phyloP scores from a whole-genome alignment of 2,797 vertebrate species.

The Gobionotothen gibberifrons region DNA sequence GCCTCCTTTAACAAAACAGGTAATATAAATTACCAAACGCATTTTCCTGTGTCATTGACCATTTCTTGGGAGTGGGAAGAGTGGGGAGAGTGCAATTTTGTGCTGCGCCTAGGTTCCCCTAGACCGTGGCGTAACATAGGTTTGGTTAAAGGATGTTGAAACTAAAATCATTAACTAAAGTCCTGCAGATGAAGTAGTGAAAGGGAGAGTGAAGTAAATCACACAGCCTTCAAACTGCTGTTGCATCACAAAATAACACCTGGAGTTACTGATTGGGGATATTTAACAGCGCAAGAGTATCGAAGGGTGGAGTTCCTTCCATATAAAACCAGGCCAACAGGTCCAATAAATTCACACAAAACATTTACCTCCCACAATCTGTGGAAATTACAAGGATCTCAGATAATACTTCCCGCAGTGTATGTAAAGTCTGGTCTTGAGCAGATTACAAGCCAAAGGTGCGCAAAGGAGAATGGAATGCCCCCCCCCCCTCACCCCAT shows the following conservation, averaged over 20 bases:
- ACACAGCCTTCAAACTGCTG: slow-evolving; percentile 17
- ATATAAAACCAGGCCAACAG: slow-evolving; percentile 33
- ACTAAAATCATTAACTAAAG: slow-evolving; percentile 20
- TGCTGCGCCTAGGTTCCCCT: too few species aligned
- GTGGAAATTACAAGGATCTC: slow-evolving; percentile 33
- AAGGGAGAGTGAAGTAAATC: slow-evolving; percentile 10
- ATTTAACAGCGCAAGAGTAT: slow-evolving; percentile 31
- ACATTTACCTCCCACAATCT: slow-evolving; percentile 38
- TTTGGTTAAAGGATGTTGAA: slow-evolving; percentile 5
- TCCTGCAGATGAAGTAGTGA: not conserved
- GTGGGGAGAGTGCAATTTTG: too few species aligned
- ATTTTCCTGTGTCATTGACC: too few species aligned
- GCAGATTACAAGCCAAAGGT: slow-evolving; percentile 66
- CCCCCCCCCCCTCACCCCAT: not conserved
- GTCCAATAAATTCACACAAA: slow-evolving; percentile 37
- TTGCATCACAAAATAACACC: slow-evolving; percentile 36
- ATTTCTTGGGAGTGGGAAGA: too few species aligned
- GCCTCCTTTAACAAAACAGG: too few species aligned
- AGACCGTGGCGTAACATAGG: too few species aligned
- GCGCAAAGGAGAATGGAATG: slow-evolving; percentile 68
- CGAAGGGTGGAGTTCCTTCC: slow-evolving; percentile 25
- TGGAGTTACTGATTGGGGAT: slow-evolving; percentile 27
- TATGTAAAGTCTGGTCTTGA: slow-evolving; percentile 39
- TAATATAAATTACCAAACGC: too few species aligned
- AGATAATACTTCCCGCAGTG: slow-evolving; percentile 25